phyloP scores from a whole-genome alignment of 2,797 vertebrate genomes.

The Hirundo rustica region DNA sequence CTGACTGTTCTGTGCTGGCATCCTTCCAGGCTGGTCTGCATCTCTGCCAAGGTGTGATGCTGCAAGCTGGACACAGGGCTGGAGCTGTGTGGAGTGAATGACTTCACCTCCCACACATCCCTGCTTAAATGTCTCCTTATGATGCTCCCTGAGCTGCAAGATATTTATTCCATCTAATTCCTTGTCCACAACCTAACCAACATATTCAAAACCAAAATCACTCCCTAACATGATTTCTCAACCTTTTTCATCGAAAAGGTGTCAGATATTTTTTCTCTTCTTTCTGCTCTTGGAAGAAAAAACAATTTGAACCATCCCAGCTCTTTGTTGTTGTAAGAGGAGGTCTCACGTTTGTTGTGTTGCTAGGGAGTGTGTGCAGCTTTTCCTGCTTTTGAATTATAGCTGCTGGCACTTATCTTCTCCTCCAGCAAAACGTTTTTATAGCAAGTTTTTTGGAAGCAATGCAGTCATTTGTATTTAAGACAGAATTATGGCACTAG shows the following conservation, averaged over 20 bases:
- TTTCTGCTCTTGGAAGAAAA: not conserved
- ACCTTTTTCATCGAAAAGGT: not conserved
- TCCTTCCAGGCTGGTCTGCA: not conserved
- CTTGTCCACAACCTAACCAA: not conserved
- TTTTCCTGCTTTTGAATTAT: constrained; percentile 45
- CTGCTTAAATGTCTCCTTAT: not conserved
- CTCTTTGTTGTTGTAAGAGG: not conserved
- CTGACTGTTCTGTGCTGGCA: not conserved
- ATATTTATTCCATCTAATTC: not conserved
- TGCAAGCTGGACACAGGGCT: not conserved
- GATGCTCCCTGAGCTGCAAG: not conserved
- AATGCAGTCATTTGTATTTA: constrained; percentile 36
- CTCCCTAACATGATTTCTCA: not conserved
- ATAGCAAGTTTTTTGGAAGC: constrained; percentile 44
- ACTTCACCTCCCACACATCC: not conserved
- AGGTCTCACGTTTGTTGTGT: not conserved
- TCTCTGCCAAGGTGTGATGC: not conserved
- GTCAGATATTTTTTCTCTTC: not conserved
- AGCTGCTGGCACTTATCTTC: constrained; percentile 38
- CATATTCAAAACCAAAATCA: not conserved
- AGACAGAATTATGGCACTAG: constrained; percentile 41
- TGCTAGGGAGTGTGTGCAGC: constrained; percentile 22
- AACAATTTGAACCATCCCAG: not conserved
- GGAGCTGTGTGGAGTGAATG: not conserved
- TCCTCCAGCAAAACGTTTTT: constrained; percentile 37